Evolutionary conservation across 2,113 vertebrate species (phyloP).

Genomic region (Terrapene triunguis): DNA sequence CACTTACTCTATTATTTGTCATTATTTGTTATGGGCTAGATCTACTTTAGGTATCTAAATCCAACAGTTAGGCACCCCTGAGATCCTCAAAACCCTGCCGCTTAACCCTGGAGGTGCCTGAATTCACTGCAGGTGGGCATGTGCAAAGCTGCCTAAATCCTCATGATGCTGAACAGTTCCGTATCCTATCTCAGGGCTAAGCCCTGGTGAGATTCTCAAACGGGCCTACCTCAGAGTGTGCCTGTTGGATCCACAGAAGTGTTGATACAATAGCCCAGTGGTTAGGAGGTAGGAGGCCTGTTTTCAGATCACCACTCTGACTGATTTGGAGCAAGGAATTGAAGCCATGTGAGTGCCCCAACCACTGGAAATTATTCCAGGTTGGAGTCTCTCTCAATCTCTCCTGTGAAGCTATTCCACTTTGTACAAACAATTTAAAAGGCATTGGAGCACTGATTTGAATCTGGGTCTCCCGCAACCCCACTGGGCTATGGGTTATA

Average conservation of each 20-base stretch:
- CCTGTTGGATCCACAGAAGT: not conserved
- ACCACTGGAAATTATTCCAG: no score
- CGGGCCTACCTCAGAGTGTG: not conserved
- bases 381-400: no score
- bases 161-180: not conserved
- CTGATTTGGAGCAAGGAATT: no score
- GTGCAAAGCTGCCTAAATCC: not conserved
- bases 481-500: no score
- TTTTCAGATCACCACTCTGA: no score
- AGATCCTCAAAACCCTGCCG: not conserved
- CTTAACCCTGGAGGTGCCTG: not conserved
- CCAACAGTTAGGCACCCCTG: not conserved
- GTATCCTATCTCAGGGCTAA: not conserved
- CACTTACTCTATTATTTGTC: not conserved
- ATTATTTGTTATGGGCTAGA: not conserved
- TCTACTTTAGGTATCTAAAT: not conserved
- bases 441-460: no score
- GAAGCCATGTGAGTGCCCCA: no score
- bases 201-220: not conserved
- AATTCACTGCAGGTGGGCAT: not conserved
- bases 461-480: no score
- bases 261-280: not conserved
- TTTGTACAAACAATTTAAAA: no score
- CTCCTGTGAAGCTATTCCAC: no score
- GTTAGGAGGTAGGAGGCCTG: no score